Conservation (phyloP, 2,888 invertebrate species). For the Hemithea aestivaria region DNA sequence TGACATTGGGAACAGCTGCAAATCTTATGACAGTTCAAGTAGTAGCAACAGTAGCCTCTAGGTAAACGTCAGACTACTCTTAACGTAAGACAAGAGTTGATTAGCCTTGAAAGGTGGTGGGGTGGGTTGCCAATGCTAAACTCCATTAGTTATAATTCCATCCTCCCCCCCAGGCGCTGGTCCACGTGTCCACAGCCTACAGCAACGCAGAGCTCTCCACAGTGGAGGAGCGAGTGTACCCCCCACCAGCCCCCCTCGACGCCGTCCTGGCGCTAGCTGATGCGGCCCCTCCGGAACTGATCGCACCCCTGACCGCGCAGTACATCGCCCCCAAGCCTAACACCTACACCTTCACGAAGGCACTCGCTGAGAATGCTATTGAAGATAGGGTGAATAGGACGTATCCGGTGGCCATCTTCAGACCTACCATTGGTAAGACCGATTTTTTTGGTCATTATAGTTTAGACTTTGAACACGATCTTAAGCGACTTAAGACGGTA, state of each 20-base stretch:
- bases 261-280: conserved; percentile 82
- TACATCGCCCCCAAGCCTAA: conserved; percentile 85
- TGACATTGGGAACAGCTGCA: too few relatives aligned
- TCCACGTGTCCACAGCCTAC: conserved; percentile 94
- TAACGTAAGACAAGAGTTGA: too few relatives aligned
- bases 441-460: too few relatives aligned
- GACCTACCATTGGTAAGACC: conserved; percentile 93
- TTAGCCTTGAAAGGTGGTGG: too few relatives aligned
- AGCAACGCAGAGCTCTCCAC: conserved; percentile 85
- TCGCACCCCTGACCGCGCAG: conserved; percentile 45
- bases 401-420: conserved; percentile 86
- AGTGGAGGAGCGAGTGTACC: conserved; percentile 88
- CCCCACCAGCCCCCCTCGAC: conserved; percentile 80
- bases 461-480: too few relatives aligned
- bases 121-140: conserved; percentile 49
- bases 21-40: too few relatives aligned
- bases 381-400: conserved; percentile 76
- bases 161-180: conserved; percentile 72
- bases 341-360: conserved; percentile 94
- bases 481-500: too few relatives aligned
- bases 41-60: too few relatives aligned
- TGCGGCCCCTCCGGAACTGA: conserved; percentile 69
- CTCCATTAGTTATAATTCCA: background rate
- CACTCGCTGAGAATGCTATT: conserved; percentile 88
- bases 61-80: too few relatives aligned